phyloP scores from a whole-genome alignment of 2,888 invertebrate genomes.

The Cephalotes varians region DNA sequence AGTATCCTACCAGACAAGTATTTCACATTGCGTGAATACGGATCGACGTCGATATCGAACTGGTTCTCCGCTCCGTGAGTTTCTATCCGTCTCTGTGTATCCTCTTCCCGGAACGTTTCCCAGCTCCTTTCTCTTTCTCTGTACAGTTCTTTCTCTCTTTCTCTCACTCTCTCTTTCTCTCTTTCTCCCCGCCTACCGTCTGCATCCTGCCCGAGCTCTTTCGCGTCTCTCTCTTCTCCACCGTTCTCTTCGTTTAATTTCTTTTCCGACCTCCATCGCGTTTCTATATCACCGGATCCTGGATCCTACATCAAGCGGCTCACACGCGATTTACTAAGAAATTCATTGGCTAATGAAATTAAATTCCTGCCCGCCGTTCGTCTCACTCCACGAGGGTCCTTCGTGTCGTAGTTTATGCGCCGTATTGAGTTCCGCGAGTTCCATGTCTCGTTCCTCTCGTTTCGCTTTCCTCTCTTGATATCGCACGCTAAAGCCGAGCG shows the following conservation, averaged over 20 bases:
- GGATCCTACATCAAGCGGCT: conserved; percentile 65
- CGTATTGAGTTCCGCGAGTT: conserved; percentile 75
- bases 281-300: conserved; percentile 62
- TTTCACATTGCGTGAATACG: conserved; percentile 61
- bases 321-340: conserved; percentile 77
- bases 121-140: conserved; percentile 15
- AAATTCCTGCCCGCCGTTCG: conserved; percentile 71
- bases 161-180: background rate
- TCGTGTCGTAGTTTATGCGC: conserved; percentile 67
- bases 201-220: background rate
- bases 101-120: conserved; percentile 33
- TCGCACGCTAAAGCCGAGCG: conserved; percentile 55
- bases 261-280: conserved; percentile 46
- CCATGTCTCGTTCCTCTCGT: conserved; percentile 34
- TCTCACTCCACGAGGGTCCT: conserved; percentile 35
- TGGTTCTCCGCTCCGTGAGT: conserved; percentile 51
- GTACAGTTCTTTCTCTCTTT: background rate
- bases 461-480: conserved; percentile 8
- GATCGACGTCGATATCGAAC: conserved; percentile 54
- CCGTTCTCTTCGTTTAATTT: conserved; percentile 49
- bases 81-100: conserved; percentile 24
- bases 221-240: conserved; percentile 15
- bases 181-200: background rate
- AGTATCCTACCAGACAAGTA: conserved; percentile 47
- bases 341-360: conserved; percentile 80